Evolutionary conservation across 2,888 invertebrate genomes (phyloP).

Genomic region (Cantharis lateralis): DNA sequence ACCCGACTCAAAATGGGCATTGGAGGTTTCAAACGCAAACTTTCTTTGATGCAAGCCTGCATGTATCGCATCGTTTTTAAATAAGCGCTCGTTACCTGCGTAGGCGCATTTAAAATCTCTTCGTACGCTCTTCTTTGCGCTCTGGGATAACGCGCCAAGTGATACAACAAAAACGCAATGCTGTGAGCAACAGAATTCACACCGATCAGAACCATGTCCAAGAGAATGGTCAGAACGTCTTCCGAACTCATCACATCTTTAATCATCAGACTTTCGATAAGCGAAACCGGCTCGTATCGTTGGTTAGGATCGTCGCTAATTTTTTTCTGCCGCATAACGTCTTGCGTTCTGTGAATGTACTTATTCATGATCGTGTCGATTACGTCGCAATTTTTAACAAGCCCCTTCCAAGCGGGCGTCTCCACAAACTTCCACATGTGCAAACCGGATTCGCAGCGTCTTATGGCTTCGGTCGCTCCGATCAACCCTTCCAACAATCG

Average conservation of each 20-base stretch:
- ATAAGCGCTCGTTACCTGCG: constrained; percentile 43
- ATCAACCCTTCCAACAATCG: constrained; percentile 63
- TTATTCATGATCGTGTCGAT: constrained; percentile 68
- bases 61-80: constrained; percentile 59
- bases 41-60: constrained; percentile 69
- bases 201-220: constrained; percentile 70
- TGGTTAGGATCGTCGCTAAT: constrained; percentile 27
- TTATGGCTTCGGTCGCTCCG: constrained; percentile 63
- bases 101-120: constrained; percentile 58
- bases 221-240: constrained; percentile 65
- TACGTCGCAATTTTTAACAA: constrained; percentile 65
- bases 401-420: constrained; percentile 63
- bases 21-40: constrained; percentile 66
- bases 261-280: constrained; percentile 63
- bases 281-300: constrained; percentile 44
- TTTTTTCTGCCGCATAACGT: constrained; percentile 46
- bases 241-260: constrained; percentile 62
- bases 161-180: constrained; percentile 67
- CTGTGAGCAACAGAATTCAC: constrained; percentile 68
- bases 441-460: constrained; percentile 64
- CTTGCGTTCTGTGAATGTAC: constrained; percentile 59
- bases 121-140: constrained; percentile 65
- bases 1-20: constrained; percentile 67
- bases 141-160: constrained; percentile 67
- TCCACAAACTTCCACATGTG: constrained; percentile 68